A percentile compares a stretch with the other conserved stretches of the same genome.
These are phyloP conservation scores for Alcis repandata DNA, from an alignment of 2,888 invertebrate genomes.

Conservation along the genomic window DNA sequence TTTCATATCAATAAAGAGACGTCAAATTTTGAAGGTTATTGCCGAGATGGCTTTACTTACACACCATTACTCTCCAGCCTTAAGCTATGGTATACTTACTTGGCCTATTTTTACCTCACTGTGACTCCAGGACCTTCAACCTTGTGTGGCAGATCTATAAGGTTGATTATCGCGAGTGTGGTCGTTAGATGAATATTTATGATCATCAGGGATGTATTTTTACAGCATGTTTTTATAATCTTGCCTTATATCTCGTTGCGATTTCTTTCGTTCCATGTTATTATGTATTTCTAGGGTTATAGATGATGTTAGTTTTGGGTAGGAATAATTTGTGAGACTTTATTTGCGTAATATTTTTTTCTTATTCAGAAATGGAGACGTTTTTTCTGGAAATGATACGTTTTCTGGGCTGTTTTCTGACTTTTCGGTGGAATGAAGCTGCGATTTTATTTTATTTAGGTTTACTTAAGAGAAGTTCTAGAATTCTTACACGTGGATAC, in stretches of 20 bases:
- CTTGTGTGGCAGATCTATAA: constrained; percentile 30
- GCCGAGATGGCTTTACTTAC: constrained; percentile 61
- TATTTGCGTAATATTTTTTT: constrained; percentile 6
- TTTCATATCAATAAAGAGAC: constrained; percentile 66
- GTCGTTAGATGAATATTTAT: constrained; percentile 57
- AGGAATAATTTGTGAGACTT: constrained; percentile 7
- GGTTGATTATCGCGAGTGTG: constrained; percentile 3
- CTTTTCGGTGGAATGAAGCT: background rate
- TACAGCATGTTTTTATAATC: constrained; percentile 74
- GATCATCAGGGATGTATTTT: constrained; percentile 60
- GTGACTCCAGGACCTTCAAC: constrained; percentile 34
- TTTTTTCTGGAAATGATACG: background rate
- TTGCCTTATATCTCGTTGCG: constrained; percentile 56
- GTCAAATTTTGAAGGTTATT: constrained; percentile 67
- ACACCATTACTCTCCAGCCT: constrained; percentile 62
- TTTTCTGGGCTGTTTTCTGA: background rate
- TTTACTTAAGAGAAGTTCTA: background rate
- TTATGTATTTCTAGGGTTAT: constrained; percentile 19
- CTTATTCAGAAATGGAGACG: background rate
- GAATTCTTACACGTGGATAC: no score
- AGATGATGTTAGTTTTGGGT: constrained; percentile 25
- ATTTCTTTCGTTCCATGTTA: constrained; percentile 46
- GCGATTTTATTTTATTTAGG: background rate
- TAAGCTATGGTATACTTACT: constrained; percentile 49
- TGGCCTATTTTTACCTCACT: constrained; percentile 36